A percentile compares a stretch with the other conserved stretches of the same genome.
These are phyloP conservation scores for Pao palembangensis DNA, from an alignment of 2,113 vertebrate genomes.

Conservation along the genomic window DNA sequence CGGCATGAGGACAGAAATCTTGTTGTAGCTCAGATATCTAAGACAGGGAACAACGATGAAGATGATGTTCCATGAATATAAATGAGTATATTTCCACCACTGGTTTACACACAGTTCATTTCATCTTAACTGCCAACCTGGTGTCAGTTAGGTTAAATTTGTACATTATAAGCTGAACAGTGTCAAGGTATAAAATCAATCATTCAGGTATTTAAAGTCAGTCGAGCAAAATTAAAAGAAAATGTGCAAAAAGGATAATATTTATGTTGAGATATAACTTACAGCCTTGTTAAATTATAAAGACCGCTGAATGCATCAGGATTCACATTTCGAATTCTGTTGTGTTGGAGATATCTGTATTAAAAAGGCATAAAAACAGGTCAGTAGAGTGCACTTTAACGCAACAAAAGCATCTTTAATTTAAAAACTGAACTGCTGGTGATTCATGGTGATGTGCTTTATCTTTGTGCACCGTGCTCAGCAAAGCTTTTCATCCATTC, in stretches of 20 bases:
- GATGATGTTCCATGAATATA: no score
- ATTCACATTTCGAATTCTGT: slow-evolving; percentile 81
- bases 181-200: background rate
- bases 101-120: no score
- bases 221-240: background rate
- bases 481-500: background rate
- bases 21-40: slow-evolving; percentile 91
- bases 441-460: background rate
- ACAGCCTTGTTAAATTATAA: slow-evolving; percentile 87
- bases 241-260: background rate
- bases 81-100: no score
- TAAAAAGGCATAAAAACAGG: slow-evolving; percentile 2
- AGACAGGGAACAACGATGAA: slow-evolving; percentile 27
- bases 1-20: slow-evolving; percentile 81
- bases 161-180: no score
- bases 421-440: background rate
- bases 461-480: no score
- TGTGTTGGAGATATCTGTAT: slow-evolving; percentile 87
- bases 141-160: no score
- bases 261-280: slow-evolving; percentile 63
- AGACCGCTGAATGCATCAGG: slow-evolving; percentile 87
- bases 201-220: background rate
- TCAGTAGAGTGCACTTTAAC: background rate
- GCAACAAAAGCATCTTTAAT: no score
- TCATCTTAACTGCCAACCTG: no score